Conservation (phyloP, 1,140 invertebrate genomes). For the Brachystomella parvula region DNA sequence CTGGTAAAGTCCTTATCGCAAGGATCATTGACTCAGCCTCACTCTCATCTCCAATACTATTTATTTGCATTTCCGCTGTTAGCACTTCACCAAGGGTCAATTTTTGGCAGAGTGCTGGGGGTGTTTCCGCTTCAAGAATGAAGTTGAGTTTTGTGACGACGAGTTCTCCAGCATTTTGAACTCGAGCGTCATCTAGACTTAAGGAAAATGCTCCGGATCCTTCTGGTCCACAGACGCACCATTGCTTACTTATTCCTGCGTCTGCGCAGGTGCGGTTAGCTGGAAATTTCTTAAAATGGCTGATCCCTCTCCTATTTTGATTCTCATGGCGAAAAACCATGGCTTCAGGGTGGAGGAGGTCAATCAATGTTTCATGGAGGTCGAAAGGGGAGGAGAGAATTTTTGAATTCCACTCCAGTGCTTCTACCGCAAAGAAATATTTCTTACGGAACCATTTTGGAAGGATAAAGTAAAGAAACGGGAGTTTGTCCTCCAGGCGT, state of each 20-base stretch:
- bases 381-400: constrained; percentile 37
- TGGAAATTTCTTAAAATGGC: constrained; percentile 25
- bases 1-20: constrained; percentile 54
- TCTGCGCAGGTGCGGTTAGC: constrained; percentile 21
- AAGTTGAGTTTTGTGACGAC: constrained; percentile 25
- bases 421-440: constrained; percentile 22
- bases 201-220: constrained; percentile 18
- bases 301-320: constrained; percentile 1
- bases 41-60: neutral
- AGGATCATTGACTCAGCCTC: neutral
- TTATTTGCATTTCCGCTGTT: constrained; percentile 13
- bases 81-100: constrained; percentile 25
- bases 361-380: constrained; percentile 31
- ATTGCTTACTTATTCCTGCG: constrained; percentile 31
- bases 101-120: constrained; percentile 29
- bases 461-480: constrained; percentile 49
- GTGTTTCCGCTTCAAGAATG: neutral
- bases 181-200: constrained; percentile 7
- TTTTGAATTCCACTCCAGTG: constrained; percentile 41
- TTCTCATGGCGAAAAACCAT: neutral
- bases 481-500: constrained; percentile 51
- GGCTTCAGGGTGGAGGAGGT: constrained; percentile 35
- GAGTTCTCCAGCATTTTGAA: constrained; percentile 22
- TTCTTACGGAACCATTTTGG: constrained; percentile 44
- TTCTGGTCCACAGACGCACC: constrained; percentile 37